A percentile compares a stretch with the other conserved stretches of the same genome.
phyloP scores from a whole-genome alignment of 2,797 vertebrate species.

The Danio albolineatus region DNA sequence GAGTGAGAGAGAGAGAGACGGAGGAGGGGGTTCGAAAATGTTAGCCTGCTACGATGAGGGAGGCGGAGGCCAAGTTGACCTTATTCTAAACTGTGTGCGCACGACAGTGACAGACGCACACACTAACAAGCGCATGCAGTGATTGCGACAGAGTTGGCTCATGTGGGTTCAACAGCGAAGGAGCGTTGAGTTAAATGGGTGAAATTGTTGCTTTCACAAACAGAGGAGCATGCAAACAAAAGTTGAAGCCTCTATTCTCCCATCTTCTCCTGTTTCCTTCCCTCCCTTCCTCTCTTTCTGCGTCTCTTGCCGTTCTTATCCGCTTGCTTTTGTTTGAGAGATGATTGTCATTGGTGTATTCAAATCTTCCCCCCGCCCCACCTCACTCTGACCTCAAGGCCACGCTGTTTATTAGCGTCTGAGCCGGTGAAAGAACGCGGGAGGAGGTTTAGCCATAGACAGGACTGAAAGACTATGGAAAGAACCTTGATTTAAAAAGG shows the following conservation, averaged over 20 bases:
- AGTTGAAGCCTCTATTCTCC: conserved; percentile 22
- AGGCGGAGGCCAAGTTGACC: conserved; percentile 48
- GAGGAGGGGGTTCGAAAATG: conserved; percentile 31
- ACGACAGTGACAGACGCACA: conserved; percentile 13
- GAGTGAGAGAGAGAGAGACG: conserved; percentile 24
- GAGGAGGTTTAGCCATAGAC: conserved; percentile 32
- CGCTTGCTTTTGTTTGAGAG: conserved; percentile 74
- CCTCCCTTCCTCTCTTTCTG: conserved; percentile 63
- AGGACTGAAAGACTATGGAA: conserved; percentile 23
- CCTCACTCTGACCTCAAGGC: conserved; percentile 68
- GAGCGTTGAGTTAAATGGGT: conserved; percentile 7
- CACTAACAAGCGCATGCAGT: conserved; percentile 21
- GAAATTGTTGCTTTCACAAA: background rate
- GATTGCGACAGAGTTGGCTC: background rate
- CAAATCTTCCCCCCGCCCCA: conserved; percentile 50
- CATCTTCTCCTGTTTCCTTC: conserved; percentile 39
- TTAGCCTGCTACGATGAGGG: conserved; percentile 31
- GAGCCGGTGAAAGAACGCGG: conserved; percentile 54
- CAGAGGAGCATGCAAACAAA: conserved; percentile 2
- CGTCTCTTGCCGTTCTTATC: conserved; percentile 64
- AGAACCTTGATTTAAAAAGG: conserved; percentile 6
- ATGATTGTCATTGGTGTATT: conserved; percentile 69
- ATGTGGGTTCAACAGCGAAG: conserved; percentile 25
- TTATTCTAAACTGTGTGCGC: conserved; percentile 55
- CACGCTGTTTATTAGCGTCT: conserved; percentile 70